Evolutionary conservation across 2,113 vertebrate genomes (phyloP), one percentile per base, ranked within the genome.

Genomic region (Scalopus aquaticus): DNA sequence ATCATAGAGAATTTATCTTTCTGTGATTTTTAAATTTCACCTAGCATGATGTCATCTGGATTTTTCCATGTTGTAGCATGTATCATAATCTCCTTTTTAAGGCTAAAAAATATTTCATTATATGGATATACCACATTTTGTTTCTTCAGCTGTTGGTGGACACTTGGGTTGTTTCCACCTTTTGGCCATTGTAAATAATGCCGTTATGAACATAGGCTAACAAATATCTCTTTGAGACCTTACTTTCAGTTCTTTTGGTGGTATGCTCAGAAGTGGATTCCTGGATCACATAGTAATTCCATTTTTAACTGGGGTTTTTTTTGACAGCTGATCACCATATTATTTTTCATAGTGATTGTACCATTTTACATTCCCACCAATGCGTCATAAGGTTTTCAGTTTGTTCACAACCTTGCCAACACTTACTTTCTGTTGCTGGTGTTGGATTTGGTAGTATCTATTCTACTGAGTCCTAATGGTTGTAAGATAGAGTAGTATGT

Each of bases 1-100:
- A 91, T 65, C 30, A 39, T 91, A 79, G 0, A 65, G 7, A 86
- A 32, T 58, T 84, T 93, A 26, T 67, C 64, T 73, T 72, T 93
- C 54, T 67, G 79, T 42, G 64, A 73, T 32, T 56, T 37, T 13
- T 35, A 79, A 72, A 79, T 89, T 95, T 79, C 11, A 65, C 32
- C 79, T 84, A 79, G 22, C 60, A 88, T 65, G 54, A 39, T 72
- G 11, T 78, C 11, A 62, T 84, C 54, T n/a, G 5, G 28, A 16
- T 79, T 89, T 65, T 79, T 79, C 32, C 54, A 49, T 73, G 10
- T 88, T 70, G 37, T 46, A 37, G 32, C 12, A 46, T 64, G 20
- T 89, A 19, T 84, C 64, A 93, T 26, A 56, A 37, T 51, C 78
- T 49, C 39, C 56, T 92, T 87, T 88, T 62, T 44, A 88, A 80